Evolutionary conservation across 2,888 invertebrate species (phyloP), one percentile per base, ranked within the genome.

Genomic region (Andrena fulva): DNA sequence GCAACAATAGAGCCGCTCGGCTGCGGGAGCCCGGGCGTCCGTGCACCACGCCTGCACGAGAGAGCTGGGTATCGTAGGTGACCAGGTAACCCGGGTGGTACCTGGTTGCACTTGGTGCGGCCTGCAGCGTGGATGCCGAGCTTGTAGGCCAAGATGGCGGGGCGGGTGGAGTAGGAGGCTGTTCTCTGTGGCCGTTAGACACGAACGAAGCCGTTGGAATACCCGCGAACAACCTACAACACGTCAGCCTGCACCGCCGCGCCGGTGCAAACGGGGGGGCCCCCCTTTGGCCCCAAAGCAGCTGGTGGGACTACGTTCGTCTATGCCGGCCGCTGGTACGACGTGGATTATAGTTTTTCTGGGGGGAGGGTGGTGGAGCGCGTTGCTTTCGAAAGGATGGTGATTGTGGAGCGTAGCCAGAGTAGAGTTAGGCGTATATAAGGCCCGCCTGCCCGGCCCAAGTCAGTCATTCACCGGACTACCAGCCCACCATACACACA

Each of bases 381-480:
- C 89, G 85, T 89, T 92, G 93, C 93, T 94, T 94, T 94, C 94
- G 94, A 94, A 94, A 94, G 94, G 94, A 94, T 93, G 93, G 93
- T 92, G 94, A 94, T 94, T 93, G 93, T 93, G 93, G 93, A 91
- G 92, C 92, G 93, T 92, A 92, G 92, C 91, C 90, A 92, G 92
- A 91, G 90, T 92, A 92, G 92, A 93, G 92, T 93, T 93, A 91
- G 93, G 93, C 91, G 94, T 94, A 94, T 94, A 94, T 93, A 94
- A 94, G 92, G 93, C 93, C 92, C 91, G 89, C 89, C 91, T 91
- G 89, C 93, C 93, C 91, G 90, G 92, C 92, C 94, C 91, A 93
- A 94, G 93, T 93, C 93, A 94, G 94, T 94, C 94, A 94, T 92
- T 94, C 93, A 94, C 93, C 91, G 93, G 93, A 93, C 93, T 93